Conservation (phyloP, 2,797 vertebrate species). For the Rhodeus uyekii region DNA sequence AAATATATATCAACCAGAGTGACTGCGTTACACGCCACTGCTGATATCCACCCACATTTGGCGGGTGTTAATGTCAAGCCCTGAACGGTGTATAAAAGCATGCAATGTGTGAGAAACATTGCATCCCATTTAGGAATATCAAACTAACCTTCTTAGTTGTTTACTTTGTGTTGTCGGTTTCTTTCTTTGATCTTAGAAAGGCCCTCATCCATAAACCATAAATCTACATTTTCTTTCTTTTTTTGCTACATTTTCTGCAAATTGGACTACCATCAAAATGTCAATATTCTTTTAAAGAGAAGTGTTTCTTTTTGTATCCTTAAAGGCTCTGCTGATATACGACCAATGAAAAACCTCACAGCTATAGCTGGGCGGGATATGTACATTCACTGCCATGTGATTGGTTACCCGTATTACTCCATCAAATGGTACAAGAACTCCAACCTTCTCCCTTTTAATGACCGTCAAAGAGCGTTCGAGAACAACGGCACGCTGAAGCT, state of each 20-base stretch:
- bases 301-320: slow-evolving; percentile 76
- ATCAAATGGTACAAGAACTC: slow-evolving; percentile 99
- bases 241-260: slow-evolving; percentile 47
- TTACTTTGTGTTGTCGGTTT: not conserved
- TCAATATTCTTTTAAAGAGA: slow-evolving; percentile 86
- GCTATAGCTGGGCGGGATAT: slow-evolving; percentile 95
- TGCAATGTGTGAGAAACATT: not conserved
- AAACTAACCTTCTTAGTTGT: not conserved
- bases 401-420: slow-evolving; percentile 98
- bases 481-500: slow-evolving; percentile 97
- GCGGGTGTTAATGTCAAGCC: not conserved
- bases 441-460: slow-evolving; percentile 94
- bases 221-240: slow-evolving; percentile 10
- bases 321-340: slow-evolving; percentile 93
- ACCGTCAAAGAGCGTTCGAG: slow-evolving; percentile 95
- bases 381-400: slow-evolving; percentile 96
- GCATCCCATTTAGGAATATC: not conserved
- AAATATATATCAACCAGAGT: too few species aligned
- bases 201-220: slow-evolving; percentile 29
- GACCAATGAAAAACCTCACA: slow-evolving; percentile 99
- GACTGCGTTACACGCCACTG: too few species aligned
- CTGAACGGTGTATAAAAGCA: not conserved
- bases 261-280: slow-evolving; percentile 60
- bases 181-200: slow-evolving; percentile 6
- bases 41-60: too few species aligned